Evolutionary conservation across 2,113 vertebrate species (phyloP).

Genomic region (Emydura subglobosa): DNA sequence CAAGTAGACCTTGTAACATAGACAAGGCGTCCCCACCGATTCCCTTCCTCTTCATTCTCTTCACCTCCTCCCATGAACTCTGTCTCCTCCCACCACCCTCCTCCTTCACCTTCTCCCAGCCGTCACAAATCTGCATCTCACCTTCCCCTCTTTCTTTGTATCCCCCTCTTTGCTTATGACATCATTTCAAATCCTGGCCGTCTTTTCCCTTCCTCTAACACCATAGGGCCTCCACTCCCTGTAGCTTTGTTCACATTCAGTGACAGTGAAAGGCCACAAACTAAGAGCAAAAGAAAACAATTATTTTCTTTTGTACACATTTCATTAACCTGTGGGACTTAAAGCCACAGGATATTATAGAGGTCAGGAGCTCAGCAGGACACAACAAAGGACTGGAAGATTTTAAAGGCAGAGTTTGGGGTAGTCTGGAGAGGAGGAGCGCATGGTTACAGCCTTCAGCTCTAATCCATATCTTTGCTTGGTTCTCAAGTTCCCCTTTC

Average conservation of each 20-base stretch:
- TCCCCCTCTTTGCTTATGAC: not conserved
- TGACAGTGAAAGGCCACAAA: not conserved
- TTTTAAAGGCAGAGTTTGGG: not conserved
- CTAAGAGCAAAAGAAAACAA: not conserved
- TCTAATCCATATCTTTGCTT: constrained; percentile 15
- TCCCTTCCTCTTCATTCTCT: not conserved
- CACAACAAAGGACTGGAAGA: constrained; percentile 3
- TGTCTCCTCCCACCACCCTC: not conserved
- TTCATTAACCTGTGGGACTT: not conserved
- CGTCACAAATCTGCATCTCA: not conserved
- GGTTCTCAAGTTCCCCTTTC: not conserved
- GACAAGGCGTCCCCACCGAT: not conserved
- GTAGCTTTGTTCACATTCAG: not conserved
- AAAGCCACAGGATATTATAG: not conserved
- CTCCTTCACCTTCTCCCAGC: not conserved
- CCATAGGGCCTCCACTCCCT: not conserved
- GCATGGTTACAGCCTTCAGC: not conserved
- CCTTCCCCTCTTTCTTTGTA: not conserved
- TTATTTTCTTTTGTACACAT: no score
- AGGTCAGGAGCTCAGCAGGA: not conserved
- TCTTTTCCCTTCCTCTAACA: no score
- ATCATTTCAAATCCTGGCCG: no score
- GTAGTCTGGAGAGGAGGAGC: fast-evolving
- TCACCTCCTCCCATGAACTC: not conserved
- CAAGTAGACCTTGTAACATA: not conserved